Evolutionary conservation across 2,113 vertebrate species (phyloP).

Genomic region (Xerus inauris): DNA sequence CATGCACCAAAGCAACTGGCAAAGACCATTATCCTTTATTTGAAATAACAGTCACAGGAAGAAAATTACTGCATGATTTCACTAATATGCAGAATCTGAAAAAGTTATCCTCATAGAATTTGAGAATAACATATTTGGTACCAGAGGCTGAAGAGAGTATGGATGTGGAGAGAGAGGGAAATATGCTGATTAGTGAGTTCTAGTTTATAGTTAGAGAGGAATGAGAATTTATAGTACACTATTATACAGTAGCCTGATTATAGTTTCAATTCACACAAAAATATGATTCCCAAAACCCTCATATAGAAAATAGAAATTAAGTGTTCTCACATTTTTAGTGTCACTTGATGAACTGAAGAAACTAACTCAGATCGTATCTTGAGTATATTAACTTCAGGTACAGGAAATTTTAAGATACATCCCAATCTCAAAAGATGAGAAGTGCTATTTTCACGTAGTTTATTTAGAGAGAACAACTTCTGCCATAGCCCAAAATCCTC

Average conservation of each 20-base stretch:
- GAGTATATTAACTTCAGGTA: background rate
- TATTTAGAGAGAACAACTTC: background rate
- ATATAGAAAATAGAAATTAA: background rate
- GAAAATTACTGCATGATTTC: too few relatives aligned
- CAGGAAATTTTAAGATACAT: background rate
- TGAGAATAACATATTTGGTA: too few relatives aligned
- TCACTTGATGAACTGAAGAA: background rate
- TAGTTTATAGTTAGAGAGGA: background rate
- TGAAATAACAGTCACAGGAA: too few relatives aligned
- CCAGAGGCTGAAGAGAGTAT: background rate
- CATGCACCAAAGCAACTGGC: accelerated
- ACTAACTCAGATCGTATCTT: background rate
- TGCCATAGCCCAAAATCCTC: too few relatives aligned
- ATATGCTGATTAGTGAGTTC: too few relatives aligned
- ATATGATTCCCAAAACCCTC: background rate
- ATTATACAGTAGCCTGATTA: background rate
- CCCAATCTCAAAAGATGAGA: background rate
- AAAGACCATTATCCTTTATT: too few relatives aligned
- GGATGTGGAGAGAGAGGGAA: background rate
- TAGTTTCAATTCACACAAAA: background rate
- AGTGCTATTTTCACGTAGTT: background rate
- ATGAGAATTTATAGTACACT: background rate
- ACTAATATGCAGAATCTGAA: background rate
- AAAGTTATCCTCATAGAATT: background rate
- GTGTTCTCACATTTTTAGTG: background rate